Percentiles rank a stretch among this genome's conserved stretches.
Evolutionary conservation across 2,888 invertebrate genomes (phyloP).

Genomic region (Eustalomyia histrio): DNA sequence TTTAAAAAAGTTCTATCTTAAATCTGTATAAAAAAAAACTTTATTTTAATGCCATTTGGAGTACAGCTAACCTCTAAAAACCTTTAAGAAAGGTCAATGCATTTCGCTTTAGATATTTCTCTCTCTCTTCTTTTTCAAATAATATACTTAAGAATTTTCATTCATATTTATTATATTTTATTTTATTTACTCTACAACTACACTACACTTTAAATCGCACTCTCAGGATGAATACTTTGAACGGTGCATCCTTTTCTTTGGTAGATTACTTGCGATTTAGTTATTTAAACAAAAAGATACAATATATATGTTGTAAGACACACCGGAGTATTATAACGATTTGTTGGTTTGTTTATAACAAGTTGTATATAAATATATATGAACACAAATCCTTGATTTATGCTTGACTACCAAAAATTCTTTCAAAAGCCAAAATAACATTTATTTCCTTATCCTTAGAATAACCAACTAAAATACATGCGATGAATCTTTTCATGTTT

Average conservation of each 20-base stretch:
- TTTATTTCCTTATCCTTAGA: conserved; percentile 61
- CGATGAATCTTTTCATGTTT: neutral
- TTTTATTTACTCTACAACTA: neutral
- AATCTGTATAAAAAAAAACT: no score
- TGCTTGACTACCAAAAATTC: conserved; percentile 53
- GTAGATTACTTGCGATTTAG: conserved; percentile 31
- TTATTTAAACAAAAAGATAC: neutral
- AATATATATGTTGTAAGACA: conserved; percentile 52
- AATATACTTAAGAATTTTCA: conserved; percentile 47
- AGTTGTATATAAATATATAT: conserved; percentile 27
- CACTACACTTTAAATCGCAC: neutral
- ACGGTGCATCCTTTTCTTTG: neutral
- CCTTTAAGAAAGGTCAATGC: conserved; percentile 57
- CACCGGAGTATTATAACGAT: conserved; percentile 62
- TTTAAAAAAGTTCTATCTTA: no score
- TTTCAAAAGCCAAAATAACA: conserved; percentile 28
- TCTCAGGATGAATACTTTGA: neutral
- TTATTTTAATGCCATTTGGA: no score
- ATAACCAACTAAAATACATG: conserved; percentile 17
- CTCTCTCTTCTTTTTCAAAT: neutral
- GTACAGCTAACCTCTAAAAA: neutral
- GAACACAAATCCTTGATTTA: conserved; percentile 63
- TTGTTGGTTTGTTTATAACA: conserved; percentile 43
- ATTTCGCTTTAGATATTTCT: conserved; percentile 2
- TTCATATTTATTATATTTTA: conserved; percentile 59